Percentiles rank a stretch among this genome's conserved stretches.
These are phyloP conservation scores for Rugalucina vietnamica DNA, from an alignment of 2,888 invertebrate species.

Conservation along the genomic window DNA sequence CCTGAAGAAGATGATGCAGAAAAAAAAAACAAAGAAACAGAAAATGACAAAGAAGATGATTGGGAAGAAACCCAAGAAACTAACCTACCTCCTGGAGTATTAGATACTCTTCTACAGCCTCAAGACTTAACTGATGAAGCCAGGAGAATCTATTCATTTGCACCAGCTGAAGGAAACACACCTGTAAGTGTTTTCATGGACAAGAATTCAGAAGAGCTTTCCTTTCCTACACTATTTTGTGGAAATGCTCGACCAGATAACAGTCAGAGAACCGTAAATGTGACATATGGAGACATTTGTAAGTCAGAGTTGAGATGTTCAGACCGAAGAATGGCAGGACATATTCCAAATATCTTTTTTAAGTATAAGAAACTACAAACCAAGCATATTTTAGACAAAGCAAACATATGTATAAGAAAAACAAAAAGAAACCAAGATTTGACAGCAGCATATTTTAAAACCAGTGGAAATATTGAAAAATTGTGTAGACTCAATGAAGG, in stretches of 20 bases:
- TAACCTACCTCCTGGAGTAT: conserved; percentile 40
- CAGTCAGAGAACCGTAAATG: conserved; percentile 27
- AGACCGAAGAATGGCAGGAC: conserved; percentile 45
- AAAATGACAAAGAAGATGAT: conserved; percentile 35
- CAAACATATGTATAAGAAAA: conserved; percentile 28
- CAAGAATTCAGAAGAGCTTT: conserved; percentile 43
- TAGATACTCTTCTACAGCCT: conserved; percentile 47
- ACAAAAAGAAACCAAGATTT: conserved; percentile 10
- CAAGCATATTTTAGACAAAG: conserved; percentile 31
- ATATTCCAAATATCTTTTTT: conserved; percentile 49
- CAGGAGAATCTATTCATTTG: conserved; percentile 56
- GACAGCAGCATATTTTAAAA: conserved; percentile 39
- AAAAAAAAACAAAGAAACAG: background rate
- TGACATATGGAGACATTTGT: conserved; percentile 25
- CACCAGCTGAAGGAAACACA: conserved; percentile 53
- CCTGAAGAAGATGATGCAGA: background rate
- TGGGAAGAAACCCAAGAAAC: conserved; percentile 51
- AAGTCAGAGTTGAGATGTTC: conserved; percentile 21
- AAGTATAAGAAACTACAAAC: conserved; percentile 49
- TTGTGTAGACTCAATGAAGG: conserved; percentile 33
- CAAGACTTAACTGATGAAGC: conserved; percentile 43
- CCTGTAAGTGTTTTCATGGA: conserved; percentile 58
- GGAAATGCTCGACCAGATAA: conserved; percentile 35
- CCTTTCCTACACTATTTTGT: conserved; percentile 55
- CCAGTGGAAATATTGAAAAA: conserved; percentile 15